Evolutionary conservation across 2,888 invertebrate species (phyloP).

Genomic region (Perithous albicinctus): DNA sequence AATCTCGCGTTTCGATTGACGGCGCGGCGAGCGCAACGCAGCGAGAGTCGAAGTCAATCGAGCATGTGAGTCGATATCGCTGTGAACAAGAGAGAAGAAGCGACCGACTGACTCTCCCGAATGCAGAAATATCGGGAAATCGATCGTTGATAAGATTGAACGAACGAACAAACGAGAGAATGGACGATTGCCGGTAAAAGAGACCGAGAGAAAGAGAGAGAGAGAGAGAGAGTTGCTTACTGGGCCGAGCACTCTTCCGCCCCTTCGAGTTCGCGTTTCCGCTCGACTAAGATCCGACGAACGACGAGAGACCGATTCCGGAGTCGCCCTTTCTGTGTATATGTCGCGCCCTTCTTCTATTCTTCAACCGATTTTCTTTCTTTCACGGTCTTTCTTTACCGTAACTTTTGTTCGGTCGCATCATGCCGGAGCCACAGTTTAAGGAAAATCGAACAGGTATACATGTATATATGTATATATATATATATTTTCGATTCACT

Average conservation of each 20-base stretch:
- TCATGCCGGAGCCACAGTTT: neutral
- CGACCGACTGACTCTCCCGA: constrained; percentile 51
- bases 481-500: neutral
- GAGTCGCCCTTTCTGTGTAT: constrained; percentile 23
- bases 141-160: constrained; percentile 70
- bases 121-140: constrained; percentile 69
- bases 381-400: constrained; percentile 18
- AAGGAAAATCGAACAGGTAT: constrained; percentile 10
- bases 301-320: constrained; percentile 35
- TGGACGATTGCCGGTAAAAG: constrained; percentile 28
- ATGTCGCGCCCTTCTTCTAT: constrained; percentile 31
- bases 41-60: constrained; percentile 55
- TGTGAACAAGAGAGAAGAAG: constrained; percentile 43
- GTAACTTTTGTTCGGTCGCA: constrained; percentile 49
- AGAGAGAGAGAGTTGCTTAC: constrained; percentile 5
- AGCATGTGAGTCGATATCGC: constrained; percentile 62
- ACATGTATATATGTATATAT: too few species aligned
- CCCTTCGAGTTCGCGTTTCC: constrained; percentile 64
- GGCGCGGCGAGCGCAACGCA: constrained; percentile 22
- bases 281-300: constrained; percentile 59
- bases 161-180: constrained; percentile 49
- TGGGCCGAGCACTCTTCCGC: constrained; percentile 55
- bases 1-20: constrained; percentile 35
- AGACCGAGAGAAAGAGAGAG: too few species aligned
- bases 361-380: constrained; percentile 7